Conservation (phyloP, 2,888 invertebrate species). For the Achlya flavicornis region DNA sequence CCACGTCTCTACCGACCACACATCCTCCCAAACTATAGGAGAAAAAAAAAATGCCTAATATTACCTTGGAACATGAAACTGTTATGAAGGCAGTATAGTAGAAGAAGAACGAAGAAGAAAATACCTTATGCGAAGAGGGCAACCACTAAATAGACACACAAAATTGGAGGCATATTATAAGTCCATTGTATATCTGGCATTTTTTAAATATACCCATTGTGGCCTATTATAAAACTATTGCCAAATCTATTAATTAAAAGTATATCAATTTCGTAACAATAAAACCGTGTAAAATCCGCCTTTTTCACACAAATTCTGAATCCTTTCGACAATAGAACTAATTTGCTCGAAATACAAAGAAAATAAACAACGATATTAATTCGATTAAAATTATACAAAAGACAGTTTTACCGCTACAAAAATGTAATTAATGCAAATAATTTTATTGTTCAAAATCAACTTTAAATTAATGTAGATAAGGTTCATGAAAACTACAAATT, state of each 20-base stretch:
- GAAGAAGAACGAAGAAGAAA: no score
- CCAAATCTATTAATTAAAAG: constrained; percentile 29
- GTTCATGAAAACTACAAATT: neutral
- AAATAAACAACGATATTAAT: constrained; percentile 38
- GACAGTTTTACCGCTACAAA: constrained; percentile 50
- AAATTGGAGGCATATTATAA: no score
- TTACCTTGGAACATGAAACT: no score
- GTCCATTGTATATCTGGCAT: no score
- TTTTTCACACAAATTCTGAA: constrained; percentile 40
- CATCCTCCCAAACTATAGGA: no score
- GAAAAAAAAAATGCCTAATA: no score
- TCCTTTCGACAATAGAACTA: constrained; percentile 45
- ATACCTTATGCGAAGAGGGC: no score
- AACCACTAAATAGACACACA: no score
- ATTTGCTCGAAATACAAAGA: constrained; percentile 49
- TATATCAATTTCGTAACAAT: constrained; percentile 32
- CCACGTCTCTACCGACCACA: no score
- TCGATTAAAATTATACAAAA: constrained; percentile 50
- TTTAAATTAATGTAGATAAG: neutral
- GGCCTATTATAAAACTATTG: constrained; percentile 9
- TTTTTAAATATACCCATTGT: no score
- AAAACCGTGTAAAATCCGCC: constrained; percentile 40
- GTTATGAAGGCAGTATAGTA: no score
- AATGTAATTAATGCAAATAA: constrained; percentile 26
- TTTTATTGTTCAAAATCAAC: neutral